These are phyloP conservation scores for Halyomorpha halys DNA, from an alignment of 1,140 invertebrate species.

Conservation along the genomic window DNA sequence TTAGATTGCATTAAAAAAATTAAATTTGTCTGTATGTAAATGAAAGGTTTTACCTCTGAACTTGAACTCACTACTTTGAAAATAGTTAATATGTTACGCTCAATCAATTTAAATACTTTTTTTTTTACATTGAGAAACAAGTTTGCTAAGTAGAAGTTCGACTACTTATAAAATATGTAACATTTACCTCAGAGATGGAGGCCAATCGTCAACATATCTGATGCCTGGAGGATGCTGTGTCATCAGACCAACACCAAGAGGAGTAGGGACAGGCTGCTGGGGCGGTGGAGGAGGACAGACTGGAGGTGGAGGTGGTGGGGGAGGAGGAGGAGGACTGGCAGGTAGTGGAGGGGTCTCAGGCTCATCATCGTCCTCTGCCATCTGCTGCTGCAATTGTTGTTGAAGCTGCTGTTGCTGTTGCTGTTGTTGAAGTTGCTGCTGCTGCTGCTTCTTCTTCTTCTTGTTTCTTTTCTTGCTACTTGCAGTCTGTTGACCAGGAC, in stretches of 20 bases:
- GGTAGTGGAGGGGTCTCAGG: conserved; percentile 22
- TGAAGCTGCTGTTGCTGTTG: neutral
- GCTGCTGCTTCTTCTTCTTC: conserved; percentile 12
- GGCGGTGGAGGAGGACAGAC: conserved; percentile 9
- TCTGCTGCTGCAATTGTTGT: neutral
- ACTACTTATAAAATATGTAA: neutral
- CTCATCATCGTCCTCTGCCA: conserved; percentile 7
- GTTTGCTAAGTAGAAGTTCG: neutral
- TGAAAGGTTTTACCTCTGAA: too few species aligned
- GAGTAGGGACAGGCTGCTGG: neutral
- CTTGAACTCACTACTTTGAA: too few species aligned
- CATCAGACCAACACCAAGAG: too few species aligned
- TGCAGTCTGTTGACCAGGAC: neutral
- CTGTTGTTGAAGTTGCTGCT: neutral
- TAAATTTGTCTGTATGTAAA: too few species aligned
- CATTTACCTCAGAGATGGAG: conserved; percentile 15
- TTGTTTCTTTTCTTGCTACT: neutral
- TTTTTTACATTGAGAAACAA: neutral
- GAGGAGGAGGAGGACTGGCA: conserved; percentile 23
- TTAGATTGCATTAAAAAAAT: too few species aligned
- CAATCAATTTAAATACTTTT: neutral
- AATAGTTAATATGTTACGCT: too few species aligned
- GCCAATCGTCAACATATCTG: conserved; percentile 19
- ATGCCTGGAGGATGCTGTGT: neutral
- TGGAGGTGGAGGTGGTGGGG: conserved; percentile 24